These are phyloP conservation scores for Morpho achilles DNA, from an alignment of 2,888 invertebrate genomes.

Conservation along the genomic window DNA sequence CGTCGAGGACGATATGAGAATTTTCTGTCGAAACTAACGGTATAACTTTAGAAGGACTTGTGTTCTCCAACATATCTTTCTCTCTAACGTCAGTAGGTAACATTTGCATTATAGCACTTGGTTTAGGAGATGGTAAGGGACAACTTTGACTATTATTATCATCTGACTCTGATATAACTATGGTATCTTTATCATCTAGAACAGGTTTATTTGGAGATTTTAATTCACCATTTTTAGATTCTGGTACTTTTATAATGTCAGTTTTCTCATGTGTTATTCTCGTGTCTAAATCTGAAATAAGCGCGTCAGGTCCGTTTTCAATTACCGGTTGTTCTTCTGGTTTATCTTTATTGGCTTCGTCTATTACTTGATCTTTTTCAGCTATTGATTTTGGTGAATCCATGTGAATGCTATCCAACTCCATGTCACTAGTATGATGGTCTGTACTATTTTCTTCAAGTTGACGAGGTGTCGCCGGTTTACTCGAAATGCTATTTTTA, in stretches of 20 bases:
- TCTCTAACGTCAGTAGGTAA: conserved; percentile 53
- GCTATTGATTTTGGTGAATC: conserved; percentile 67
- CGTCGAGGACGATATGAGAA: conserved; percentile 64
- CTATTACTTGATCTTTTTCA: conserved; percentile 62
- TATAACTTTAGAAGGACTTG: conserved; percentile 65
- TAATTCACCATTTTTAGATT: conserved; percentile 49
- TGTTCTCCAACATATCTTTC: conserved; percentile 58
- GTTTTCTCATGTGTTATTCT: conserved; percentile 36
- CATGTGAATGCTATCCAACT: conserved; percentile 71
- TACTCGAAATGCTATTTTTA: conserved; percentile 54
- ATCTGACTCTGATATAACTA: conserved; percentile 71
- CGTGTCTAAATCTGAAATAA: conserved; percentile 29
- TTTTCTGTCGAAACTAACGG: conserved; percentile 67
- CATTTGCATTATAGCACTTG: conserved; percentile 46
- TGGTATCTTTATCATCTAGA: conserved; percentile 67
- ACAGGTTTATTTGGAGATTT: conserved; percentile 49
- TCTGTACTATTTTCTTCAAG: conserved; percentile 69
- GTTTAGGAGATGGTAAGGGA: conserved; percentile 68
- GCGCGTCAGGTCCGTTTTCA: conserved; percentile 34
- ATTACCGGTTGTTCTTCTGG: conserved; percentile 32
- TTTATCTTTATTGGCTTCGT: conserved; percentile 48
- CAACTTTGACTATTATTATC: conserved; percentile 74
- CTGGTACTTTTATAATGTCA: conserved; percentile 41
- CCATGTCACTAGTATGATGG: conserved; percentile 73
- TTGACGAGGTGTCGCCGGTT: conserved; percentile 54